Conservation (phyloP, 1,140 invertebrate species). For the Eulimnadia texana region DNA sequence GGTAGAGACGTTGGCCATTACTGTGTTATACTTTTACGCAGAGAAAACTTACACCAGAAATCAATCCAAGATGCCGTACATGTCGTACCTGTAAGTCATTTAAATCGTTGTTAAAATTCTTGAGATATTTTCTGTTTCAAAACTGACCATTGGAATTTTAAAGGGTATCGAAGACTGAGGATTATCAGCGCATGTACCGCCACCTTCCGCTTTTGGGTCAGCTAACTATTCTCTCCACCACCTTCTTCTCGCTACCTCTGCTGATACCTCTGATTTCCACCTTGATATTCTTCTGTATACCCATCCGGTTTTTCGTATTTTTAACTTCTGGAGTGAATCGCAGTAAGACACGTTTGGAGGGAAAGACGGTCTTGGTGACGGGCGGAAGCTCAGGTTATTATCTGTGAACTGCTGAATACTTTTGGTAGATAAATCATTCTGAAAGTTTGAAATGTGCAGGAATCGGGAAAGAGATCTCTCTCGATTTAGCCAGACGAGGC, state of each 20-base stretch:
- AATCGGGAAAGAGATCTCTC: constrained; percentile 38
- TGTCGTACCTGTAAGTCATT: neutral
- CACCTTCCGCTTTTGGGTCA: neutral
- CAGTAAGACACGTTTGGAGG: constrained; percentile 20
- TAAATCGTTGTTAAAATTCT: neutral
- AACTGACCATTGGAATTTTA: too few species aligned
- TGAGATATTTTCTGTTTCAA: too few species aligned
- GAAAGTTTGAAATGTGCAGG: constrained; percentile 22
- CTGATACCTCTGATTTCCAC: neutral
- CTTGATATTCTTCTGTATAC: neutral
- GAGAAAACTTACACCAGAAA: too few species aligned
- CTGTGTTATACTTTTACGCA: too few species aligned
- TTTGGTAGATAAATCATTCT: neutral
- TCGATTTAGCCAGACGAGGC: constrained; percentile 29
- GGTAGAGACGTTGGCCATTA: too few species aligned
- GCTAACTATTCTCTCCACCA: neutral
- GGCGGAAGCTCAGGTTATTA: constrained; percentile 35
- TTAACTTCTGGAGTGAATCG: neutral
- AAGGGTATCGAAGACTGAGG: neutral
- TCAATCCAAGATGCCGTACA: neutral
- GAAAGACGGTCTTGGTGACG: constrained; percentile 39
- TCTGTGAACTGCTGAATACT: neutral
- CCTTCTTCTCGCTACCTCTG: neutral
- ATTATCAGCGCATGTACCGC: neutral
- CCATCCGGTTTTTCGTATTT: constrained; percentile 2